Percentiles rank a stretch among this genome's conserved stretches.
These are phyloP conservation scores for Sinelater perroti DNA, from an alignment of 2,888 invertebrate species.

Conservation along the genomic window DNA sequence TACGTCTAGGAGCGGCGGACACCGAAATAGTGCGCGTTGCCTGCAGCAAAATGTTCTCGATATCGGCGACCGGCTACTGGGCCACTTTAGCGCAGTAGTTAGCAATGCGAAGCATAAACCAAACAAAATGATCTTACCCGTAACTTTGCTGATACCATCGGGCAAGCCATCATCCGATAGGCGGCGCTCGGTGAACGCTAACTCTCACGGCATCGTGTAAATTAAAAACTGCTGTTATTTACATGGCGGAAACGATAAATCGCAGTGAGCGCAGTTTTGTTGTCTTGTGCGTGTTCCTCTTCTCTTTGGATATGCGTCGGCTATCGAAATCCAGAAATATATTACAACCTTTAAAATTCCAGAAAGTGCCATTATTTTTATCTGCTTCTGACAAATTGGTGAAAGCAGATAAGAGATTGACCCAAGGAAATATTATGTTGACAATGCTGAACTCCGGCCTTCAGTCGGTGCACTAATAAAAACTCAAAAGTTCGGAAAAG, in stretches of 20 bases:
- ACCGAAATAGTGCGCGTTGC: no score
- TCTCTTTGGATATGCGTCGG: no score
- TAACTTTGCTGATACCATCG: conserved; percentile 34
- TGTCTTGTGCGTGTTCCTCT: conserved; percentile 32
- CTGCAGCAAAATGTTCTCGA: not conserved
- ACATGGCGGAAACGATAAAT: conserved; percentile 38
- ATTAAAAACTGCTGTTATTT: conserved; percentile 37
- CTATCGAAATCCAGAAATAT: no score
- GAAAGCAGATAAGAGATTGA: no score
- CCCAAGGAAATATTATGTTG: no score
- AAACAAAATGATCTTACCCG: conserved; percentile 33
- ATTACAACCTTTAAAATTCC: no score
- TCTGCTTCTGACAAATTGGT: no score
- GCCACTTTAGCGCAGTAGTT: conserved; percentile 22
- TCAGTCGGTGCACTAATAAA: no score
- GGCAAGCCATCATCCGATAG: conserved; percentile 36
- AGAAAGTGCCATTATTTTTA: no score
- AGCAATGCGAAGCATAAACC: conserved; percentile 28
- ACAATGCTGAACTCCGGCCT: no score
- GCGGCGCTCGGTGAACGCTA: conserved; percentile 35
- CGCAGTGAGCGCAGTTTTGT: conserved; percentile 32
- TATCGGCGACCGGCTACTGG: conserved; percentile 14
- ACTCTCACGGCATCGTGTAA: conserved; percentile 39
- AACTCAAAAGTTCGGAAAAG: no score
- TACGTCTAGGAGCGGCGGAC: no score